These are phyloP conservation scores for Gisinianus flammeolus DNA, from an alignment of 2,888 invertebrate genomes.

Conservation along the genomic window DNA sequence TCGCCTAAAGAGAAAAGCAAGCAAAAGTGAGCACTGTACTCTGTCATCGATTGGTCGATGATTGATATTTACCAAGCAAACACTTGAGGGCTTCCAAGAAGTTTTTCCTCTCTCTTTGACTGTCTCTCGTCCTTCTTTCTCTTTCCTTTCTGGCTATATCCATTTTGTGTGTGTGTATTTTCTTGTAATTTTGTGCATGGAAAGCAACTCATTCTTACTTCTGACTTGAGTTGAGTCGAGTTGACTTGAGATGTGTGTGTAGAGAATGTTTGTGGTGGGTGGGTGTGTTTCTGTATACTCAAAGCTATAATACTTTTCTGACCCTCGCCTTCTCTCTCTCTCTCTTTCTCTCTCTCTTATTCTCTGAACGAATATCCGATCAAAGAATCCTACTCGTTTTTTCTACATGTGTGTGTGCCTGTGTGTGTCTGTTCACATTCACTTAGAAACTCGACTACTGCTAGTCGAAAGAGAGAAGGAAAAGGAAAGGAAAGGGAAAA, in stretches of 20 bases:
- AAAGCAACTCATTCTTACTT: background rate
- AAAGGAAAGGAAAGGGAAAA: background rate
- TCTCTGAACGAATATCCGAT: slow-evolving; percentile 11
- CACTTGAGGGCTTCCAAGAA: slow-evolving; percentile 13
- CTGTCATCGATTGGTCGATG: slow-evolving; percentile 45
- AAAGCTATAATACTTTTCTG: background rate
- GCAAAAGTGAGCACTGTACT: background rate
- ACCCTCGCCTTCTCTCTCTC: background rate
- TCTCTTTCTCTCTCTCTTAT: slow-evolving; percentile 2
- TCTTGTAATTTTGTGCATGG: background rate
- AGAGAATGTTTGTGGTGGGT: slow-evolving; percentile 12
- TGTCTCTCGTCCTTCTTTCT: background rate
- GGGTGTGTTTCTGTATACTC: slow-evolving; percentile 12
- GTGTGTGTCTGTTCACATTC: no score
- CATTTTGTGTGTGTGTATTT: background rate
- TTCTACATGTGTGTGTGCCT: background rate
- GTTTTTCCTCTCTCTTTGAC: background rate
- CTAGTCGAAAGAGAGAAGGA: background rate
- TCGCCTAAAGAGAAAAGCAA: slow-evolving; percentile 1
- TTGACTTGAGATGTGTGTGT: background rate
- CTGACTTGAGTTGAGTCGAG: background rate
- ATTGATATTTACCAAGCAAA: slow-evolving; percentile 48
- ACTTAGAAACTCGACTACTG: background rate
- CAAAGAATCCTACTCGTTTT: slow-evolving; percentile 1
- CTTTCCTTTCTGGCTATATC: background rate